A percentile compares a stretch with the other conserved stretches of the same genome.
Evolutionary conservation across 2,888 invertebrate species (phyloP).

Genomic region (Lepas anatifera): DNA sequence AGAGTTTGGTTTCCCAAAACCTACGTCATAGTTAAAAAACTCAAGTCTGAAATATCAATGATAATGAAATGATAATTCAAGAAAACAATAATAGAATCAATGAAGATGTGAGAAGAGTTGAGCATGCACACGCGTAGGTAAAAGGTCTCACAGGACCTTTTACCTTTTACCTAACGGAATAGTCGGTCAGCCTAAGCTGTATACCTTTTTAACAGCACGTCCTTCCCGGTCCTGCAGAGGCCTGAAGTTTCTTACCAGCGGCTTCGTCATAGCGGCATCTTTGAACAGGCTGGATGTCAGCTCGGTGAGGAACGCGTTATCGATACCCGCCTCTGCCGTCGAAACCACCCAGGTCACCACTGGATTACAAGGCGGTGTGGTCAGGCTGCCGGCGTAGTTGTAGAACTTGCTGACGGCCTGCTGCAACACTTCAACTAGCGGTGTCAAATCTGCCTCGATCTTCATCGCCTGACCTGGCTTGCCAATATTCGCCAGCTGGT

Average conservation of each 20-base stretch:
- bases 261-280: background rate
- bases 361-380: background rate
- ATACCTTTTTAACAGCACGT: no score
- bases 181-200: no score
- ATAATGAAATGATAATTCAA: no score
- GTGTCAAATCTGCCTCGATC: background rate
- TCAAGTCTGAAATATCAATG: no score
- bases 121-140: no score
- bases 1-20: no score
- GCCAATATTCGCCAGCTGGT: background rate
- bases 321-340: background rate
- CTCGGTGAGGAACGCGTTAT: background rate
- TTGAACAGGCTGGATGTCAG: background rate
- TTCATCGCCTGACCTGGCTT: background rate
- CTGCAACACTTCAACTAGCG: background rate
- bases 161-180: no score
- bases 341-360: background rate
- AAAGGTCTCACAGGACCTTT: no score
- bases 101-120: no score
- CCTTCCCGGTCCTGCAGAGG: background rate
- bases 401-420: background rate
- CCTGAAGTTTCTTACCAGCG: background rate
- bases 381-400: slow-evolving; percentile 4
- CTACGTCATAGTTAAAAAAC: no score
- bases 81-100: no score